Evolutionary conservation across 2,888 invertebrate genomes (phyloP).

Genomic region (Euphydryas editha): DNA sequence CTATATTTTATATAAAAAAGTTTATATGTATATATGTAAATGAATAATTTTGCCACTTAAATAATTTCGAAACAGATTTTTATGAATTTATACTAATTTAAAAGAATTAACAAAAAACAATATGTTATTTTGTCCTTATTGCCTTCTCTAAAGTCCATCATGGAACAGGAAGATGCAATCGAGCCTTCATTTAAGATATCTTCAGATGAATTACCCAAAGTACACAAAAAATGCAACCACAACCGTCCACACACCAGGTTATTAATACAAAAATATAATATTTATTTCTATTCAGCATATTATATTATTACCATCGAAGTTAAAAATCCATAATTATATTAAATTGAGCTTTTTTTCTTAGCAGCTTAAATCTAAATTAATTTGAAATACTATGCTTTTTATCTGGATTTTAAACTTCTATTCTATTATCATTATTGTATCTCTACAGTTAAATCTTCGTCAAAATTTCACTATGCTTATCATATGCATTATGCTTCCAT

Average conservation of each 20-base stretch:
- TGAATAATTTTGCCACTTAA: neutral
- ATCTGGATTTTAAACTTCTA: constrained; percentile 23
- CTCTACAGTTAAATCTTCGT: neutral
- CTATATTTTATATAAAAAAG: constrained; percentile 21
- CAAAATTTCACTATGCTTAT: constrained; percentile 14
- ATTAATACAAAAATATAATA: constrained; percentile 44
- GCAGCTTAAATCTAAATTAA: neutral
- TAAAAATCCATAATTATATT: constrained; percentile 14
- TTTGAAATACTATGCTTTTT: neutral
- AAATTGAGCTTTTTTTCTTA: neutral
- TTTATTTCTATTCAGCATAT: constrained; percentile 32
- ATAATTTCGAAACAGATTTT: neutral
- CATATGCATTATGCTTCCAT: constrained; percentile 15
- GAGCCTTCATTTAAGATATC: constrained; percentile 59
- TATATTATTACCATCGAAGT: neutral
- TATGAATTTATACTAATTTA: neutral
- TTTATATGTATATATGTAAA: neutral
- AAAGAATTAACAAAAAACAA: constrained; percentile 20
- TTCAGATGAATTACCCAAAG: constrained; percentile 70
- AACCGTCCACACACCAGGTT: constrained; percentile 80
- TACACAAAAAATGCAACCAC: constrained; percentile 75
- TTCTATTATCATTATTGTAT: neutral
- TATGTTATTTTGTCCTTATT: constrained; percentile 45
- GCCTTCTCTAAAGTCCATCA: constrained; percentile 56
- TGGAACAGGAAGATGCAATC: constrained; percentile 68